Evolutionary conservation across 2,113 vertebrate species (phyloP).

Genomic region (Mirounga angustirostris): DNA sequence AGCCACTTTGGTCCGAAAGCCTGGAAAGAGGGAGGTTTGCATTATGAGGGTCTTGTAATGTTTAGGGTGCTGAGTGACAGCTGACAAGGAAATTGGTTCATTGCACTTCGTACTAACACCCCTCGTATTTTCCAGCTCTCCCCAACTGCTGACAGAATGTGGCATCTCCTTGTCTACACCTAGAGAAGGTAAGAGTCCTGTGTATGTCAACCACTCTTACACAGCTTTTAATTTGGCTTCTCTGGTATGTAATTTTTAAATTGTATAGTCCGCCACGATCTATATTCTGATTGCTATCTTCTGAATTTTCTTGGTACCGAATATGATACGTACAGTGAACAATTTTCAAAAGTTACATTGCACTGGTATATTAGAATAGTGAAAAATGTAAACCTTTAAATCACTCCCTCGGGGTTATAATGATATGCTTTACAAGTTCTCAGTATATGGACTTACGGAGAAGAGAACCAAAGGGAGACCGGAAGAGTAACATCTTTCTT

Average conservation of each 20-base stretch:
- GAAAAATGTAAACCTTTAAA: conserved; percentile 71
- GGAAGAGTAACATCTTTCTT: conserved; percentile 80
- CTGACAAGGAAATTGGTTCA: background rate
- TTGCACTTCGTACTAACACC: background rate
- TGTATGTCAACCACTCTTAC: background rate
- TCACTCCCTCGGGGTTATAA: conserved; percentile 53
- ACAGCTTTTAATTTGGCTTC: conserved; percentile 64
- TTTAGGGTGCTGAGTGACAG: background rate
- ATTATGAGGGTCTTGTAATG: background rate
- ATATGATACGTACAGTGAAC: conserved; percentile 56
- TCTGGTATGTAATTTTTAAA: conserved; percentile 63
- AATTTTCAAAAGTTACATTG: conserved; percentile 58
- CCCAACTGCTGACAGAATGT: background rate
- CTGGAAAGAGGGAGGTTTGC: background rate
- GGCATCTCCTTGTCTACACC: background rate
- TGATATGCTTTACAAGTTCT: conserved; percentile 64
- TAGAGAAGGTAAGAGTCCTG: background rate
- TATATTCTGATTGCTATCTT: background rate
- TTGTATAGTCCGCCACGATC: background rate
- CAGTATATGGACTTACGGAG: background rate
- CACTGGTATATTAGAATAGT: conserved; percentile 58
- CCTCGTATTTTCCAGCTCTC: background rate
- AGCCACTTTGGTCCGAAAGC: conserved; percentile 12
- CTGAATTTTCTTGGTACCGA: background rate
- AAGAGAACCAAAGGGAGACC: conserved; percentile 63